Evolutionary conservation across 2,797 vertebrate species (phyloP).

Genomic region (Microctenopoma lineatum): DNA sequence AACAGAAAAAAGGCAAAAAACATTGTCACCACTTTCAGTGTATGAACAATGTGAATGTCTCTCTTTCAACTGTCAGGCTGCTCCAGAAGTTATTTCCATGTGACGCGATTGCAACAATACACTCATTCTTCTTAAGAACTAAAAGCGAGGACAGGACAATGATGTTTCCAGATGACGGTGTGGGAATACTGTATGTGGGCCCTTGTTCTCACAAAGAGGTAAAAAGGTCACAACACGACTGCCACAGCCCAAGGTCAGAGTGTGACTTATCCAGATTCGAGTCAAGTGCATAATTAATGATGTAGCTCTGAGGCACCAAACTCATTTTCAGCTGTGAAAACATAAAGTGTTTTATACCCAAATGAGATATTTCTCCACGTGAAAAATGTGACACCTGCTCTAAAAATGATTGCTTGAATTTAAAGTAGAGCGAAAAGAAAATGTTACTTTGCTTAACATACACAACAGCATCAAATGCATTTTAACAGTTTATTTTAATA

Average conservation of each 20-base stretch:
- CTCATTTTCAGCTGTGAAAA: conserved; percentile 57
- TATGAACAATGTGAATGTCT: conserved; percentile 34
- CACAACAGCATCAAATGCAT: background rate
- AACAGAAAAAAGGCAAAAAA: conserved; percentile 20
- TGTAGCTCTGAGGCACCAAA: conserved; percentile 58
- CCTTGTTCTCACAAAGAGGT: conserved; percentile 67
- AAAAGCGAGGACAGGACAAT: conserved; percentile 66
- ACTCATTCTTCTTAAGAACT: conserved; percentile 62
- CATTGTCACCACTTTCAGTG: conserved; percentile 15
- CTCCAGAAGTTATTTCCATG: conserved; percentile 55
- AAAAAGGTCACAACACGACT: conserved; percentile 66
- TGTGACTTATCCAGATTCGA: conserved; percentile 57
- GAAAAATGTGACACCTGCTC: conserved; percentile 52
- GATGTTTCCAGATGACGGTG: conserved; percentile 61
- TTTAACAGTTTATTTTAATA: background rate
- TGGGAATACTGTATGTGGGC: conserved; percentile 52
- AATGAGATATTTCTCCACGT: conserved; percentile 41
- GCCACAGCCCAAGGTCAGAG: conserved; percentile 64
- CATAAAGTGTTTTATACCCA: conserved; percentile 45
- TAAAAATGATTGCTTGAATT: conserved; percentile 26
- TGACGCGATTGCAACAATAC: conserved; percentile 67
- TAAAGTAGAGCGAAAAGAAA: background rate
- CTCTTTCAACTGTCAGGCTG: conserved; percentile 55
- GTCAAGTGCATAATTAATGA: conserved; percentile 67
- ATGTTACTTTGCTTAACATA: background rate